Evolutionary conservation across 2,797 vertebrate species (phyloP).

Genomic region (Coregonus suidteri): DNA sequence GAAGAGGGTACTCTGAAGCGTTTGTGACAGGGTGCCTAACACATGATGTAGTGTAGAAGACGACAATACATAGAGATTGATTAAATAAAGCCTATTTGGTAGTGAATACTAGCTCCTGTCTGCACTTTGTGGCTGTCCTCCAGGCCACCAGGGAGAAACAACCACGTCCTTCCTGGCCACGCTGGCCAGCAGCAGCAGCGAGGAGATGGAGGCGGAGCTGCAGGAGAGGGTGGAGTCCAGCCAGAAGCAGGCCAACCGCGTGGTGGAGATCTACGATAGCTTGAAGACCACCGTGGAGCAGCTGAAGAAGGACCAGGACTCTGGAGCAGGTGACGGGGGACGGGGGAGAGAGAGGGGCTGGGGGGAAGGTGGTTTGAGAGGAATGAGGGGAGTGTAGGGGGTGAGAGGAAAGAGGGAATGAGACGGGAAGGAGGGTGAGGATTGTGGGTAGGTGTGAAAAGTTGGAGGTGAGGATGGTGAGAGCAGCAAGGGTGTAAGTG

Average conservation of each 20-base stretch:
- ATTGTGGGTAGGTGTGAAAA: too few species aligned
- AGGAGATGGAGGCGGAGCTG: conserved; percentile 95
- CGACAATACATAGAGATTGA: neutral
- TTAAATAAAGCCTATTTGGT: neutral
- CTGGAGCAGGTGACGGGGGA: conserved; percentile 44
- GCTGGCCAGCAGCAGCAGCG: conserved; percentile 93
- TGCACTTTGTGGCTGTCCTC: neutral
- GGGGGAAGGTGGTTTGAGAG: neutral
- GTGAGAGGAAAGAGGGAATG: too few species aligned
- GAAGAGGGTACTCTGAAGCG: neutral
- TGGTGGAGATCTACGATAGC: conserved; percentile 86
- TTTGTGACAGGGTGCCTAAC: neutral
- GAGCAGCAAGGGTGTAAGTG: neutral
- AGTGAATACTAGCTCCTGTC: neutral
- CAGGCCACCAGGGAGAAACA: conserved; percentile 78
- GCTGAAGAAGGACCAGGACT: conserved; percentile 69
- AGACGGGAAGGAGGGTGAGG: too few species aligned
- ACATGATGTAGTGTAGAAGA: neutral
- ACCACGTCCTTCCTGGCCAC: conserved; percentile 92
- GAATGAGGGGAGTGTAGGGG: neutral
- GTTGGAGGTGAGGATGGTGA: neutral
- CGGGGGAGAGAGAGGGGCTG: too few species aligned
- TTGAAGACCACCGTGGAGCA: conserved; percentile 78
- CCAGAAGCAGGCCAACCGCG: conserved; percentile 83
- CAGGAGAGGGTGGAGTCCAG: conserved; percentile 93